These are phyloP conservation scores for Aurelia coerulea DNA, from an alignment of 30 jellyfish, hydroid and myxozoan species.

Conservation along the genomic window DNA sequence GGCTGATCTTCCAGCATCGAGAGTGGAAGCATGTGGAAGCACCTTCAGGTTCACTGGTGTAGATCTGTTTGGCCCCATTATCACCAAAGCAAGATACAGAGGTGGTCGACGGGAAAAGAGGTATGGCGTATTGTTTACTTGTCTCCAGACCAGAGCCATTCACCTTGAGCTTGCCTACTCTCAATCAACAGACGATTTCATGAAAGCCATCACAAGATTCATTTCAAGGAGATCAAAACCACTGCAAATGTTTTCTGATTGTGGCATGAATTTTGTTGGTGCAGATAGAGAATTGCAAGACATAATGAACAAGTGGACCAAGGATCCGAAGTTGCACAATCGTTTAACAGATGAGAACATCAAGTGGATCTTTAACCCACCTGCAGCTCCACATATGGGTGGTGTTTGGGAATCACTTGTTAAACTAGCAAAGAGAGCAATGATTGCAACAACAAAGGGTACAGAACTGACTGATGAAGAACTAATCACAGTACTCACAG, in stretches of 20 bases:
- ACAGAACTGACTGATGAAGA: constrained; percentile 34
- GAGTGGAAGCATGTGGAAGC: constrained; percentile 29
- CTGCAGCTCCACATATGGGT: constrained; percentile 54
- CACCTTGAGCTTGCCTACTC: constrained; percentile 42
- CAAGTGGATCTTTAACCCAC: constrained; percentile 52
- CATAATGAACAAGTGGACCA: constrained; percentile 17
- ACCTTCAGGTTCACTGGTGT: constrained; percentile 51
- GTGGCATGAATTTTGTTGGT: constrained; percentile 27
- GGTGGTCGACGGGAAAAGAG: constrained; percentile 51
- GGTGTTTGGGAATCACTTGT: constrained; percentile 56
- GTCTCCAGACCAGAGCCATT: constrained; percentile 51
- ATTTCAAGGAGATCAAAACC: constrained; percentile 34
- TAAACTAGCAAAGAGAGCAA: constrained; percentile 36
- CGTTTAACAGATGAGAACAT: constrained; percentile 24
- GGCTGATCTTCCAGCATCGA: constrained; percentile 46
- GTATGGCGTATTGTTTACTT: constrained; percentile 42
- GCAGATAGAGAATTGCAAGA: not conserved
- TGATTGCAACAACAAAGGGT: constrained; percentile 15
- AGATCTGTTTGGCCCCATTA: constrained; percentile 47
- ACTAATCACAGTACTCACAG: constrained; percentile 35
- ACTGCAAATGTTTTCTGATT: constrained; percentile 20
- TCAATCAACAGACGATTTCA: constrained; percentile 28
- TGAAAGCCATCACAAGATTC: constrained; percentile 37
- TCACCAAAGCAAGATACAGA: constrained; percentile 29
- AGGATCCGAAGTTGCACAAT: constrained; percentile 17